phyloP scores from a whole-genome alignment of 2,113 vertebrate genomes.

The Natator depressus region DNA sequence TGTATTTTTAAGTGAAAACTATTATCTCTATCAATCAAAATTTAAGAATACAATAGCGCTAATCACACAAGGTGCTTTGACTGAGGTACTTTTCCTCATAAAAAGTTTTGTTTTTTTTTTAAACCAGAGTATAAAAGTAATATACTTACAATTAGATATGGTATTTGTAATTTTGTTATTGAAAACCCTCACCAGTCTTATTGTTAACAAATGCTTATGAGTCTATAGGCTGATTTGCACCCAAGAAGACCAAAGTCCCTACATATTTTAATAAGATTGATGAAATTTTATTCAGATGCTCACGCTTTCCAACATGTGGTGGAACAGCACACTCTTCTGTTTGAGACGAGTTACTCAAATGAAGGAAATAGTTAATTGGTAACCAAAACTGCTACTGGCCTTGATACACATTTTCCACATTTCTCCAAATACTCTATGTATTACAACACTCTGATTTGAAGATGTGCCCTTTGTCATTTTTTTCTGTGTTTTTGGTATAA shows the following conservation, averaged over 20 bases:
- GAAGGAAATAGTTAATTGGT: constrained; percentile 77
- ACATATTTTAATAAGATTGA: constrained; percentile 82
- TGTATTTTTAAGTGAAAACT: constrained; percentile 91
- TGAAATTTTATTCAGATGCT: constrained; percentile 80
- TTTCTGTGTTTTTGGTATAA: constrained; percentile 13
- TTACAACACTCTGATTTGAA: constrained; percentile 22
- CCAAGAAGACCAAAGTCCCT: constrained; percentile 78
- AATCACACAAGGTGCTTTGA: constrained; percentile 88
- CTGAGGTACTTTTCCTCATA: constrained; percentile 82
- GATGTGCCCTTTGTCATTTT: constrained; percentile 35
- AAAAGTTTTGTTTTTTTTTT: constrained; percentile 72
- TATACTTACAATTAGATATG: constrained; percentile 81
- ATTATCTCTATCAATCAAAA: constrained; percentile 93
- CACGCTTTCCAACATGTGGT: constrained; percentile 81
- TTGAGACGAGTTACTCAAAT: constrained; percentile 82
- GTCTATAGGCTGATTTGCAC: constrained; percentile 80
- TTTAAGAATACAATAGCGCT: constrained; percentile 90
- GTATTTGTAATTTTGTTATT: constrained; percentile 86
- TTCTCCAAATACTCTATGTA: constrained; percentile 30
- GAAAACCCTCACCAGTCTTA: constrained; percentile 80
- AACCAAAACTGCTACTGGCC: constrained; percentile 70
- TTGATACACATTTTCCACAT: constrained; percentile 50
- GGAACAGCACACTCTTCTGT: constrained; percentile 89
- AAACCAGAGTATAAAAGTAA: constrained; percentile 81
- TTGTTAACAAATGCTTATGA: constrained; percentile 82